Conservation (phyloP, 1,140 invertebrate species). For the Philaenus spumarius region DNA sequence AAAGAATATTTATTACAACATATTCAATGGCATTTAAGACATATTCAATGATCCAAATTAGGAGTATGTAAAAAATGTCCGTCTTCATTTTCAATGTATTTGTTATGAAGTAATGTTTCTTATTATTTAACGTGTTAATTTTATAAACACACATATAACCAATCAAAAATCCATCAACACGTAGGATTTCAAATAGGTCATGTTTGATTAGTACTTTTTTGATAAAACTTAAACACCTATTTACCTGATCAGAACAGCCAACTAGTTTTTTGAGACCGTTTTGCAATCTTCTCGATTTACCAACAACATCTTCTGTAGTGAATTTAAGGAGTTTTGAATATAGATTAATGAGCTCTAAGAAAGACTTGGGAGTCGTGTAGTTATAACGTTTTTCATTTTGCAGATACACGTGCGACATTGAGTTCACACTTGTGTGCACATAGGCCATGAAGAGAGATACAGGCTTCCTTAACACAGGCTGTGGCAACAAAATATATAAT, state of each 20-base stretch:
- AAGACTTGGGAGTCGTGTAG: conserved; percentile 94
- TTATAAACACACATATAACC: not conserved
- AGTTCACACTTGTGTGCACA: conserved; percentile 82
- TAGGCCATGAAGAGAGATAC: conserved; percentile 86
- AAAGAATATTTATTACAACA: no score
- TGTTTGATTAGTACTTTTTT: no score
- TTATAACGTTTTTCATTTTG: conserved; percentile 87
- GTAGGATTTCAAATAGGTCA: no score
- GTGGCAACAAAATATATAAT: no score
- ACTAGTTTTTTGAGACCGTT: conserved; percentile 83
- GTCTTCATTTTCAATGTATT: not conserved
- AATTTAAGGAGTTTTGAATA: conserved; percentile 74
- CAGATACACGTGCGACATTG: conserved; percentile 74
- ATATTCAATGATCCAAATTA: no score
- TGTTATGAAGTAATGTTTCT: not conserved
- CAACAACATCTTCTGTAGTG: conserved; percentile 69
- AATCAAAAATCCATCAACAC: not conserved
- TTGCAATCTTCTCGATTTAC: conserved; percentile 72
- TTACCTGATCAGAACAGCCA: conserved; percentile 72
- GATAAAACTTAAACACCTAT: no score
- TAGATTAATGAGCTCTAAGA: conserved; percentile 87
- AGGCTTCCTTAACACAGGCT: conserved; percentile 50
- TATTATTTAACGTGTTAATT: not conserved
- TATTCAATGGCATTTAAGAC: no score
- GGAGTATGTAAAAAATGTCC: no score